phyloP scores from a whole-genome alignment of 2,888 invertebrate genomes.

The Selenia dentaria region DNA sequence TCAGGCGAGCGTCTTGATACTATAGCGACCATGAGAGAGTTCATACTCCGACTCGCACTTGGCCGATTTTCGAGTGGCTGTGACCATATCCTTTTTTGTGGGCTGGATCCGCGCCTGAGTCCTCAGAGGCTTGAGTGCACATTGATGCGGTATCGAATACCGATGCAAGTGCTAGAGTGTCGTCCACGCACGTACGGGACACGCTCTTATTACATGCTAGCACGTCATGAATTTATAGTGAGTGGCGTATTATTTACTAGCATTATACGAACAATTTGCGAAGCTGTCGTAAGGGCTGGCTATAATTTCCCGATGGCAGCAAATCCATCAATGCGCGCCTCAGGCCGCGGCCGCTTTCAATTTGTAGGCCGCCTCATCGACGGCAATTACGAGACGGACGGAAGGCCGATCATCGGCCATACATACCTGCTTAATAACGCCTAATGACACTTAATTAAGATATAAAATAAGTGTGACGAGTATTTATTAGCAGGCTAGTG shows the following conservation, averaged over 20 bases:
- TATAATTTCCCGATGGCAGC: conserved; percentile 82
- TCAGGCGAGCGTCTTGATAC: too few species aligned
- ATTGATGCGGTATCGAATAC: too few species aligned
- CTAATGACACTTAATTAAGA: conserved; percentile 84
- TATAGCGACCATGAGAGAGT: too few species aligned
- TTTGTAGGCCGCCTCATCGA: conserved; percentile 81
- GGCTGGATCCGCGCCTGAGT: too few species aligned
- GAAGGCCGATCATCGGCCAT: conserved; percentile 81
- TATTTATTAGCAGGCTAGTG: conserved; percentile 67
- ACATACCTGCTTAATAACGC: conserved; percentile 81
- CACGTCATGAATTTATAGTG: conserved; percentile 74
- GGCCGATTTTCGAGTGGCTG: too few species aligned
- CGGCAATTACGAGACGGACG: conserved; percentile 78
- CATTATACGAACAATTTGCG: conserved; percentile 84
- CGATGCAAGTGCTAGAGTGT: conserved; percentile 32
- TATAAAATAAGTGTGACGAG: conserved; percentile 77
- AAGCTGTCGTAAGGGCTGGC: conserved; percentile 81
- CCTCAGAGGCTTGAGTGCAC: too few species aligned
- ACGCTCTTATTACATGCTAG: conserved; percentile 57
- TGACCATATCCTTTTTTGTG: too few species aligned
- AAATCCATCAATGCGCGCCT: conserved; percentile 82
- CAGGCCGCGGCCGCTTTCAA: conserved; percentile 81
- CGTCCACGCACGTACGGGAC: conserved; percentile 52
- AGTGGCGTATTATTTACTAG: conserved; percentile 78
- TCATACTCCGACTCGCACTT: too few species aligned